Evolutionary conservation across 2,113 vertebrate species (phyloP).

Genomic region (Glaucidium brasilianum): DNA sequence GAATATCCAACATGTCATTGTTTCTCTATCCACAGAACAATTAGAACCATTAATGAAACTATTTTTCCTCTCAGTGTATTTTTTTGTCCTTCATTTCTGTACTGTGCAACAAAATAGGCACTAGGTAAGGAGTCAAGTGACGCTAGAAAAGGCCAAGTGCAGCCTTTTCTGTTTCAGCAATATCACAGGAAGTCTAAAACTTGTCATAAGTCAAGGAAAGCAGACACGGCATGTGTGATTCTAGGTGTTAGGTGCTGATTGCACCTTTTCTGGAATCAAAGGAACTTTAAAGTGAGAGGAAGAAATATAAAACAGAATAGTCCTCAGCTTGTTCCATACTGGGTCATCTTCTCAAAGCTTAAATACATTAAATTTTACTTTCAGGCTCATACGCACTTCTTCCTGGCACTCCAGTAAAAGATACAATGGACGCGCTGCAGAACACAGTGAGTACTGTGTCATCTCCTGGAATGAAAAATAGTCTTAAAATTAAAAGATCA

Average conservation of each 20-base stretch:
- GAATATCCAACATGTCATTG: neutral
- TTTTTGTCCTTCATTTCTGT: neutral
- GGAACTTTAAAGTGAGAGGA: neutral
- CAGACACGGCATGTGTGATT: rapidly evolving
- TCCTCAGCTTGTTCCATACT: neutral
- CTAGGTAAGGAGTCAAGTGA: neutral
- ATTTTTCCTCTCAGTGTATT: neutral
- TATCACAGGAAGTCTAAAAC: neutral
- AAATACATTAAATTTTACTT: neutral
- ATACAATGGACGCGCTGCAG: neutral
- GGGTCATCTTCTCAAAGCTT: neutral
- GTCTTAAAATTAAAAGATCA: neutral
- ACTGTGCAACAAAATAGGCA: neutral
- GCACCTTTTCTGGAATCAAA: neutral
- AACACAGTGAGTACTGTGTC: rapidly evolving
- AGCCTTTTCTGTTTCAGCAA: neutral
- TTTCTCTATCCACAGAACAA: neutral
- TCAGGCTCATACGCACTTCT: neutral
- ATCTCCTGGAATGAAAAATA: neutral
- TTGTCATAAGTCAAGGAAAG: neutral
- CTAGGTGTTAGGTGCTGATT: neutral
- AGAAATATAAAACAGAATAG: neutral
- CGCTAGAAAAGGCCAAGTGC: neutral
- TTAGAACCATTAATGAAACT: neutral
- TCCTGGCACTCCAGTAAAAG: neutral